These are phyloP conservation scores for Oncorhynchus gorbuscha DNA, from an alignment of 2,113 vertebrate species.

Conservation along the genomic window DNA sequence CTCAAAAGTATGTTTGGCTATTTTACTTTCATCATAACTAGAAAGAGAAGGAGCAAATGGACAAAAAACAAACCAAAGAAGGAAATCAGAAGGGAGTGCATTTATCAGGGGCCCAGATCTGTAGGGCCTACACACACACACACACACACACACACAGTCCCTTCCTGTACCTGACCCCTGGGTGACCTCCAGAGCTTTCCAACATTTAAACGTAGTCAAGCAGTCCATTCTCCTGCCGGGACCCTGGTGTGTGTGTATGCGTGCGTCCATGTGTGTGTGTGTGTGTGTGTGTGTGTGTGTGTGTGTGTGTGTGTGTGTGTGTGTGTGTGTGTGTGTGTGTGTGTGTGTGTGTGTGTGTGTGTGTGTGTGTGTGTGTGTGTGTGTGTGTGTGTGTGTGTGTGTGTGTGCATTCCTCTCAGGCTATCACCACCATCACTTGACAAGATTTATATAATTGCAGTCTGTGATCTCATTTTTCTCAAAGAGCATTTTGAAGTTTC, in stretches of 20 bases:
- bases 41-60: constrained; percentile 59
- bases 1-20: constrained; percentile 52
- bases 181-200: constrained; percentile 78
- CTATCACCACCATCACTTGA: constrained; percentile 90
- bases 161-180: constrained; percentile 84
- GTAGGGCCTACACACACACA: constrained; percentile 32
- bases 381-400: constrained; percentile 30
- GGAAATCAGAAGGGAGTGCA: constrained; percentile 63
- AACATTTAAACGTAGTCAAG: constrained; percentile 80
- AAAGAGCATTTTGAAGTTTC: constrained; percentile 84
- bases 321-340: constrained; percentile 31
- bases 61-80: constrained; percentile 51
- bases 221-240: constrained; percentile 76
- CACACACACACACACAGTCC: constrained; percentile 28
- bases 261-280: constrained; percentile 11
- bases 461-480: constrained; percentile 88
- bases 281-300: no score
- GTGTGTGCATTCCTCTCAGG: constrained; percentile 77
- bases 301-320: constrained; percentile 7
- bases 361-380: constrained; percentile 4
- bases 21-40: constrained; percentile 66
- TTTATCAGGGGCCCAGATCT: constrained; percentile 65
- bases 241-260: constrained; percentile 40
- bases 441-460: constrained; percentile 95
- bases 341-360: constrained; percentile 56